Conservation (phyloP, 2,797 vertebrate genomes). For the Ficedula albicollis region DNA sequence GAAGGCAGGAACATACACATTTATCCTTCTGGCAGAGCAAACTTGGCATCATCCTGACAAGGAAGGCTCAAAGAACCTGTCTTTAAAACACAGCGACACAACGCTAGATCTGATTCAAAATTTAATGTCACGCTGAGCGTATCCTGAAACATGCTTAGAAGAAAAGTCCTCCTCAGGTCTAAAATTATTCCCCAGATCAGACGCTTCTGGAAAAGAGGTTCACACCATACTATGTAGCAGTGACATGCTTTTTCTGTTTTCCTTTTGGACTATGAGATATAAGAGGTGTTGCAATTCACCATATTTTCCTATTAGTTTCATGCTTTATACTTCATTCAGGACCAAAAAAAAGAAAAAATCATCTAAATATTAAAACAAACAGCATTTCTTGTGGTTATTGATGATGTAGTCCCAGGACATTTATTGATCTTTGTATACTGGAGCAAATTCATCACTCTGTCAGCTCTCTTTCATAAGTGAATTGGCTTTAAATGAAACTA, state of each 20-base stretch:
- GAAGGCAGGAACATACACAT: not conserved
- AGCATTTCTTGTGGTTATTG: not conserved
- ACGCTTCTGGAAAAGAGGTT: not conserved
- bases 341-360: no score
- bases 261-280: not conserved
- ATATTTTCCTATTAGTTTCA: not conserved
- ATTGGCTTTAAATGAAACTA: not conserved
- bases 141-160: not conserved
- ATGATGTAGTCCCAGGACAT: not conserved
- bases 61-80: fast-evolving
- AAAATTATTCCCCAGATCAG: not conserved
- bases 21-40: not conserved
- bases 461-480: not conserved
- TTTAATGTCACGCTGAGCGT: fast-evolving
- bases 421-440: not conserved
- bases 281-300: not conserved
- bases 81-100: not conserved
- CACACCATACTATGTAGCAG: fast-evolving
- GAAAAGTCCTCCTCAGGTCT: not conserved
- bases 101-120: fast-evolving
- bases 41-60: not conserved
- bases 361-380: not conserved
- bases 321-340: not conserved
- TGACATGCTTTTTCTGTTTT: not conserved
- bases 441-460: not conserved